These are phyloP conservation scores for Buphagus erythrorhynchus DNA, from an alignment of 2,797 vertebrate genomes.

Conservation along the genomic window DNA sequence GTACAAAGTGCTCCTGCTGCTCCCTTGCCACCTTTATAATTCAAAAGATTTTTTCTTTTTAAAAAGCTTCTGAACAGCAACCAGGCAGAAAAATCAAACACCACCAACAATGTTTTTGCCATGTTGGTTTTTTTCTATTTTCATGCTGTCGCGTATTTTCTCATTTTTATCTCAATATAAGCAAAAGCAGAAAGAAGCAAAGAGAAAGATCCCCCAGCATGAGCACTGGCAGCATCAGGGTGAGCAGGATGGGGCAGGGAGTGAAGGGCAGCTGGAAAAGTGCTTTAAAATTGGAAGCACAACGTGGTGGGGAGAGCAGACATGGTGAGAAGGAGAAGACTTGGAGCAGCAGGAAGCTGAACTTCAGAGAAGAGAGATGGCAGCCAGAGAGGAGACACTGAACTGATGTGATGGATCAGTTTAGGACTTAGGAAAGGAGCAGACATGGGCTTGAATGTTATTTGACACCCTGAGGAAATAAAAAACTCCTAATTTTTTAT, in stretches of 20 bases:
- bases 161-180: not conserved
- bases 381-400: not conserved
- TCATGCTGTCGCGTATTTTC: not conserved
- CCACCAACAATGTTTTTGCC: fast-evolving
- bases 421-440: not conserved
- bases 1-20: not conserved
- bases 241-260: not conserved
- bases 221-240: not conserved
- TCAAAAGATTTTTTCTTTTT: not conserved
- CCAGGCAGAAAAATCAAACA: not conserved
- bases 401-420: not conserved
- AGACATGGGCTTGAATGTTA: not conserved
- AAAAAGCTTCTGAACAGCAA: not conserved
- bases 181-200: not conserved
- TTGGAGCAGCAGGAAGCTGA: not conserved
- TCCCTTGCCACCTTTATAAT: not conserved
- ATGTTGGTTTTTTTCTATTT: not conserved
- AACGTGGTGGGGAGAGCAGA: not conserved
- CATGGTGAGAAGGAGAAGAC: not conserved
- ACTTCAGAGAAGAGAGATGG: not conserved
- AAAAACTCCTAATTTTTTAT: too few relatives aligned
- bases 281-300: not conserved
- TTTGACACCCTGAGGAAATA: not conserved
- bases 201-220: not conserved
- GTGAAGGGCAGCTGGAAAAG: not conserved